Conservation (phyloP, 2,797 vertebrate genomes). For the Intellagama lesueurii region DNA sequence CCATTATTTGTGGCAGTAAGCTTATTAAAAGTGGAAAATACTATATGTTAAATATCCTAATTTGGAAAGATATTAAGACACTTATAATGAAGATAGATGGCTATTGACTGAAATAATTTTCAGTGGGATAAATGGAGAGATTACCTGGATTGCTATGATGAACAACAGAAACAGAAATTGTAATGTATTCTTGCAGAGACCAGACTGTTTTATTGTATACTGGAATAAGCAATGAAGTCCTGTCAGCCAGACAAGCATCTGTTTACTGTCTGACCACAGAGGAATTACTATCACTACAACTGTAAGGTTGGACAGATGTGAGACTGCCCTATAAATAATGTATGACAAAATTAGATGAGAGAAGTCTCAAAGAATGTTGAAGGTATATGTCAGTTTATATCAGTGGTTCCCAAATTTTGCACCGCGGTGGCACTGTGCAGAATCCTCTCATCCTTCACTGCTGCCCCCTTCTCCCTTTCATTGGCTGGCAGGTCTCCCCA, state of each 20-base stretch:
- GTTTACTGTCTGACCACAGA: not conserved
- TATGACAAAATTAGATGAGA: constrained; percentile 13
- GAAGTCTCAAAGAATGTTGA: not conserved
- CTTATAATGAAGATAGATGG: too few species aligned
- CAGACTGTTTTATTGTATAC: not conserved
- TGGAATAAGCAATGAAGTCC: not conserved
- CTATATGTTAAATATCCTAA: not conserved
- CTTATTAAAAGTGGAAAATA: not conserved
- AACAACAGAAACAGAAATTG: not conserved
- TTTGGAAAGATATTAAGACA: not conserved
- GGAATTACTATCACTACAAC: not conserved
- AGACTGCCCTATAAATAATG: not conserved
- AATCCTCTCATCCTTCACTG: too few species aligned
- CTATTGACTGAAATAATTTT: too few species aligned
- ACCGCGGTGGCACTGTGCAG: too few species aligned
- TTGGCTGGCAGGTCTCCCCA: too few species aligned
- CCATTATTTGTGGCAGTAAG: not conserved
- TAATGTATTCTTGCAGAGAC: not conserved
- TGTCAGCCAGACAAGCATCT: not conserved
- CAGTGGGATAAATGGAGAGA: not conserved
- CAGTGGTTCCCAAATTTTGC: too few species aligned
- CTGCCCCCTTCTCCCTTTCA: too few species aligned
- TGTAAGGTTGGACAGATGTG: not conserved
- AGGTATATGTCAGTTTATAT: not conserved
- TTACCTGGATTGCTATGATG: not conserved